Percentiles rank a stretch among this genome's conserved stretches.
These are phyloP conservation scores for Albula goreensis DNA, from an alignment of 2,113 vertebrate species.

Conservation along the genomic window DNA sequence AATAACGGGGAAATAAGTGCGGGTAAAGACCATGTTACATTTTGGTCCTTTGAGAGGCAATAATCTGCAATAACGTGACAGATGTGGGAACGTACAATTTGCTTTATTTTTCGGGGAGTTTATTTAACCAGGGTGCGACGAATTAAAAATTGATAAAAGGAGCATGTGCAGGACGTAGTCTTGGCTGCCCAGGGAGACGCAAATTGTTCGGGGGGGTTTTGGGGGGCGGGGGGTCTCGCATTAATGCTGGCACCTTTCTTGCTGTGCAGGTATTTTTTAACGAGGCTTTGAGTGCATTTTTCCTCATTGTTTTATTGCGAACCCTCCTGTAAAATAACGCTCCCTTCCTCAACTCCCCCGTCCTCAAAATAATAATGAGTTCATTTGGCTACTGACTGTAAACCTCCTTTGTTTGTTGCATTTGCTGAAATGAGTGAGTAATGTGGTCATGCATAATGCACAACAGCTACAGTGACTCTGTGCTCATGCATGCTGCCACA, in stretches of 20 bases:
- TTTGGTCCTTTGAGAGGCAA: neutral
- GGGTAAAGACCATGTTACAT: neutral
- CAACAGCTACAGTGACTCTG: neutral
- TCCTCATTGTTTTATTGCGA: neutral
- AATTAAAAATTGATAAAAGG: neutral
- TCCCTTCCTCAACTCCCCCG: neutral
- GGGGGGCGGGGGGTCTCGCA: neutral
- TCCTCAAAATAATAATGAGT: neutral
- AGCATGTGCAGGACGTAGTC: neutral
- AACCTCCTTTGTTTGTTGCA: slow-evolving; percentile 6
- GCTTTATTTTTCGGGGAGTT: neutral
- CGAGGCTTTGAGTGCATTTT: neutral
- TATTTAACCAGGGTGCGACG: neutral
- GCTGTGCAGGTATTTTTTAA: slow-evolving; percentile 4
- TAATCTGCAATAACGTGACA: neutral
- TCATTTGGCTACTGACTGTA: neutral
- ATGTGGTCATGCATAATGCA: neutral
- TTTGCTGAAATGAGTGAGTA: neutral
- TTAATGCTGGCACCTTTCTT: neutral
- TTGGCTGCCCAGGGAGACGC: neutral
- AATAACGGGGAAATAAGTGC: neutral
- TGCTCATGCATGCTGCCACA: neutral
- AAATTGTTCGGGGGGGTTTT: neutral
- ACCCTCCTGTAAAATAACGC: neutral
- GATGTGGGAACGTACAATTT: neutral